Percentiles rank a stretch among this genome's conserved stretches.
Conservation (phyloP, 2,797 vertebrate species). For the Melanotaenia trifasciata region DNA sequence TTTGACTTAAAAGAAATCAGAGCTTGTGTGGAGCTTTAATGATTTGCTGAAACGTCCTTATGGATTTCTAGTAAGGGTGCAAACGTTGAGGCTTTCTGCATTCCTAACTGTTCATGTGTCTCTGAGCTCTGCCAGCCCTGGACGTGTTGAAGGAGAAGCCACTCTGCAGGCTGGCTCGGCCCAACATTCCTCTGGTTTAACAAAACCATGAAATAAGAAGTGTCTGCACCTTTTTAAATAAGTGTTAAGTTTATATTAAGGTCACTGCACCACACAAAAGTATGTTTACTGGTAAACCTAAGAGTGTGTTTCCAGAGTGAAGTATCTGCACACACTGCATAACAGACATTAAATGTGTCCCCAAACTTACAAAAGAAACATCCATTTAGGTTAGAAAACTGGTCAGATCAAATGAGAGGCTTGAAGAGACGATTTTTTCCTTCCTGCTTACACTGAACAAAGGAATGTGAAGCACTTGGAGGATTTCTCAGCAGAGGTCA, state of each 20-base stretch:
- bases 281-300: constrained; percentile 8
- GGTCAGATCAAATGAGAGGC: constrained; percentile 42
- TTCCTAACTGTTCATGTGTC: constrained; percentile 4
- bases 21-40: background rate
- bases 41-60: background rate
- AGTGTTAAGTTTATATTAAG: constrained; percentile 25
- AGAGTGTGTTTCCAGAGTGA: constrained; percentile 19
- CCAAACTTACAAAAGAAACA: constrained; percentile 43
- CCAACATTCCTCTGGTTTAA: constrained; percentile 7
- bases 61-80: constrained; percentile 19
- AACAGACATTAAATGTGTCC: constrained; percentile 42
- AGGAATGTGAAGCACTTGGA: constrained; percentile 64
- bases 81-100: background rate
- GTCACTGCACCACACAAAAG: constrained; percentile 32
- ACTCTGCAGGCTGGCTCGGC: background rate
- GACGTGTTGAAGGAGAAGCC: background rate
- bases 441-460: constrained; percentile 42
- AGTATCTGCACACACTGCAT: constrained; percentile 36
- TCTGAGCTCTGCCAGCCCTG: constrained; percentile 4
- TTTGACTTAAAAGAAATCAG: background rate
- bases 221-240: constrained; percentile 11
- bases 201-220: constrained; percentile 14
- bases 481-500: constrained; percentile 64
- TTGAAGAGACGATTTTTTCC: constrained; percentile 16
- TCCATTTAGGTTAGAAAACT: constrained; percentile 42